phyloP scores from a whole-genome alignment of 1,140 invertebrate genomes.

The Ptiloglossa arizonensis region DNA sequence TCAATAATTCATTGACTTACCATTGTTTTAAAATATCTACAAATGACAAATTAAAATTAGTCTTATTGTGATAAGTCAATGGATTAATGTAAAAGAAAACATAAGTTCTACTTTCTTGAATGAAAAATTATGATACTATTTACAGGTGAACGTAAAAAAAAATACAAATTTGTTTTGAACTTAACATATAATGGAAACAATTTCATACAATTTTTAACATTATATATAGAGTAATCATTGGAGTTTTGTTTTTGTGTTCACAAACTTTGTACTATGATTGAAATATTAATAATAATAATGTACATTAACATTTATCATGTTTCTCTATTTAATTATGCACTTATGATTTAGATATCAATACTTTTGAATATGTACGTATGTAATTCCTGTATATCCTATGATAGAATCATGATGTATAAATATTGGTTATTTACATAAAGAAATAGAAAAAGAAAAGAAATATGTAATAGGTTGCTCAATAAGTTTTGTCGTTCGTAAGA shows the following conservation, averaged over 20 bases:
- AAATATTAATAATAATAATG: constrained; percentile 46
- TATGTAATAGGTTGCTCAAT: too few relatives aligned
- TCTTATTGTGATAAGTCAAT: constrained; percentile 24
- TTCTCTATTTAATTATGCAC: not conserved
- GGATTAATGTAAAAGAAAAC: constrained; percentile 8
- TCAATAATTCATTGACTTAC: constrained; percentile 29
- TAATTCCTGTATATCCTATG: not conserved
- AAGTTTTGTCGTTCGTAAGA: too few relatives aligned
- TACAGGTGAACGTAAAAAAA: constrained; percentile 7
- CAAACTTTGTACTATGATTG: constrained; percentile 37
- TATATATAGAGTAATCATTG: constrained; percentile 15
- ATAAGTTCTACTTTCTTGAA: constrained; percentile 20
- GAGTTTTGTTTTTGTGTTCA: constrained; percentile 24
- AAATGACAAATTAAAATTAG: not conserved
- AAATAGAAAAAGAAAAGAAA: not conserved
- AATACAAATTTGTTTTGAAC: constrained; percentile 25
- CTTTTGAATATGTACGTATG: not conserved
- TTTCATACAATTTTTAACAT: constrained; percentile 19
- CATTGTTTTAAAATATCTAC: constrained; percentile 11
- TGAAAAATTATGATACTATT: constrained; percentile 8
- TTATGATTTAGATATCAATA: not conserved
- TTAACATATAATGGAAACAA: constrained; percentile 8
- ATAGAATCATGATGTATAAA: not conserved
- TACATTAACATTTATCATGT: constrained; percentile 25
- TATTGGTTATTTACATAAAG: not conserved